Percentiles rank a stretch among this genome's conserved stretches.
Conservation (phyloP, 2,888 invertebrate species). For the Smittia sp. region DNA sequence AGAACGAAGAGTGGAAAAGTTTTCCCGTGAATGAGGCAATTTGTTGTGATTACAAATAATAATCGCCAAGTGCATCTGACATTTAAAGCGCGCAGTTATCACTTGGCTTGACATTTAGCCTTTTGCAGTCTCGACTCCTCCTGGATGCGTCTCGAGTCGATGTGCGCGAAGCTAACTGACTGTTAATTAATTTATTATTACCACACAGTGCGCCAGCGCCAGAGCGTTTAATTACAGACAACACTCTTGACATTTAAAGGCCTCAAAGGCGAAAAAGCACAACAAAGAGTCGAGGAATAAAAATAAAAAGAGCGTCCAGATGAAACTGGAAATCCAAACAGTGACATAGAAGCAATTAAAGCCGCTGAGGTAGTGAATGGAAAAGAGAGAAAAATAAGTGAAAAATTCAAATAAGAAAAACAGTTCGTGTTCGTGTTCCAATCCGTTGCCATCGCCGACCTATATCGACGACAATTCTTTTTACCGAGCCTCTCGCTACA, state of each 20-base stretch:
- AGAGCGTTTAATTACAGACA: constrained; percentile 22
- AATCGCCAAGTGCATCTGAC: constrained; percentile 18
- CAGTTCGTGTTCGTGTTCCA: constrained; percentile 38
- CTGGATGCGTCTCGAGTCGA: neutral
- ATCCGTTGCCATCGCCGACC: constrained; percentile 36
- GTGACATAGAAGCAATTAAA: constrained; percentile 31
- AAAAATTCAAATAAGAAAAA: constrained; percentile 19
- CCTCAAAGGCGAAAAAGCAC: neutral
- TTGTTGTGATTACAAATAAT: neutral
- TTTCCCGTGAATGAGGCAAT: neutral
- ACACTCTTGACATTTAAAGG: constrained; percentile 21
- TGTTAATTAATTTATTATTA: constrained; percentile 33
- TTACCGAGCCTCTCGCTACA: neutral
- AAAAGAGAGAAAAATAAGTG: constrained; percentile 23
- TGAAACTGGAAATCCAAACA: constrained; percentile 14
- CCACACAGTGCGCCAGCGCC: constrained; percentile 29
- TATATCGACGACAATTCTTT: constrained; percentile 32
- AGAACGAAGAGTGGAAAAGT: neutral
- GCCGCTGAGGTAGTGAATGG: constrained; percentile 6
- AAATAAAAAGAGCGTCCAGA: neutral
- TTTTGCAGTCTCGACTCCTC: neutral
- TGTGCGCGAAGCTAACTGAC: constrained; percentile 3
- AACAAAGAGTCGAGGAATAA: neutral
- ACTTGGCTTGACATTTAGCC: constrained; percentile 20
- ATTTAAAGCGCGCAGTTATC: constrained; percentile 17